Conservation (phyloP, 2,888 invertebrate species). For the Conops quadrifasciatus region DNA sequence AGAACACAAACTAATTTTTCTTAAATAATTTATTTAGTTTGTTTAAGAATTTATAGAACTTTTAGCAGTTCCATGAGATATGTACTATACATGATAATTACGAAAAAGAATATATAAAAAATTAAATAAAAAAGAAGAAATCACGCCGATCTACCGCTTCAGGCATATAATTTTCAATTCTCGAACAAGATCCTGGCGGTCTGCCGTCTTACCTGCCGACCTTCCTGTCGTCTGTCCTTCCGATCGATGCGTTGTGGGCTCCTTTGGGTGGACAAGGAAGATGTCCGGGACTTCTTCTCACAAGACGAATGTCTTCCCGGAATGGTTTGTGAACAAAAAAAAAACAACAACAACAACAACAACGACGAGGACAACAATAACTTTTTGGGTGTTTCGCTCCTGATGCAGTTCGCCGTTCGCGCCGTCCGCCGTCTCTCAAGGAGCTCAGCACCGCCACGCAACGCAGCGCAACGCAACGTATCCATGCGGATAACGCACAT, state of each 20-base stretch:
- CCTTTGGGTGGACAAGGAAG: background rate
- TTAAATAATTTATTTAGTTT: no score
- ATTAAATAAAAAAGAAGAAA: background rate
- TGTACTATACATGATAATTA: no score
- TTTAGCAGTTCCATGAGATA: no score
- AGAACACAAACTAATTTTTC: no score
- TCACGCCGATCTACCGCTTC: background rate
- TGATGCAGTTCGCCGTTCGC: no score
- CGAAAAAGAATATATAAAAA: background rate
- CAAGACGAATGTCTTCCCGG: slow-evolving; percentile 35
- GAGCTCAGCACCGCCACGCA: no score
- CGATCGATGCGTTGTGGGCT: background rate
- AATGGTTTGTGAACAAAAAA: slow-evolving; percentile 18
- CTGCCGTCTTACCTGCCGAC: background rate
- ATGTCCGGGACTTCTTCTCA: background rate
- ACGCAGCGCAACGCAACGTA: background rate
- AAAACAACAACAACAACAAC: no score
- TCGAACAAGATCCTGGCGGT: slow-evolving; percentile 28
- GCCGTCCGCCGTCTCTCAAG: no score
- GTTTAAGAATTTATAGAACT: no score
- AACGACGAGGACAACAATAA: background rate
- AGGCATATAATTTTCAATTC: slow-evolving; percentile 34
- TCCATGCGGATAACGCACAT: slow-evolving; percentile 19
- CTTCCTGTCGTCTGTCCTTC: background rate
- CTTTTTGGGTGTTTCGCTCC: background rate